A percentile compares a stretch with the other conserved stretches of the same genome.
Conservation (phyloP, 2,113 vertebrate species). For the Ctenomys sociabilis region DNA sequence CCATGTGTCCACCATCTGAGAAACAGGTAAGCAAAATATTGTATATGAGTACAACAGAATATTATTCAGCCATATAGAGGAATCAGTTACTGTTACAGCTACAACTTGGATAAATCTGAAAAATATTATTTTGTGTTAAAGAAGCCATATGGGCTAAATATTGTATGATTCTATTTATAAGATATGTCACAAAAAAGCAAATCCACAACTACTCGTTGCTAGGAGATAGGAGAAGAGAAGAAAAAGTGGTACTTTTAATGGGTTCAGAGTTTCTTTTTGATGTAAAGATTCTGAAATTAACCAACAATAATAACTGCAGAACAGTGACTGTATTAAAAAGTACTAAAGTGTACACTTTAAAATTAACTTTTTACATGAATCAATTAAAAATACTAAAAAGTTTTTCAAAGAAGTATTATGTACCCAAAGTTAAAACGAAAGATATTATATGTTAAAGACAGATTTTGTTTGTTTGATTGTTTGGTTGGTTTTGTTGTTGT, state of each 20-base stretch:
- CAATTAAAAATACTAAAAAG: slow-evolving; percentile 34
- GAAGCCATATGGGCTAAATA: neutral
- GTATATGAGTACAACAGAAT: slow-evolving; percentile 20
- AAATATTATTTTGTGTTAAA: slow-evolving; percentile 43
- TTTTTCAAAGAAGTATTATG: neutral
- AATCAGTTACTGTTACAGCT: neutral
- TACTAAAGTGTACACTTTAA: neutral
- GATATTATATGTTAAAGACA: neutral
- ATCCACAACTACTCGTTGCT: neutral
- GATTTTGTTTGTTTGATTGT: too few species aligned
- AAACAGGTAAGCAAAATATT: slow-evolving; percentile 41
- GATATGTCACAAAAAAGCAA: slow-evolving; percentile 34
- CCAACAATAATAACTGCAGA: slow-evolving; percentile 1
- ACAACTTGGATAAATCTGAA: neutral
- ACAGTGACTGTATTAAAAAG: slow-evolving; percentile 8
- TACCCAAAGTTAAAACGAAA: slow-evolving; percentile 38
- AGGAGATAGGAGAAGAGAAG: neutral
- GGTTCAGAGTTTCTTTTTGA: neutral
- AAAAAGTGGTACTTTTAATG: slow-evolving; percentile 37
- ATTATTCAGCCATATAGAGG: slow-evolving; percentile 58
- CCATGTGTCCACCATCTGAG: neutral
- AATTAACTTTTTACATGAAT: slow-evolving; percentile 58
- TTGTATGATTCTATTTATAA: neutral
- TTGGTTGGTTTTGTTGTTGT: too few species aligned
- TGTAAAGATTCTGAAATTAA: slow-evolving; percentile 43